A percentile compares a stretch with the other conserved stretches of the same genome.
Conservation (phyloP, 2,113 vertebrate genomes). For the Sus scrofa region DNA sequence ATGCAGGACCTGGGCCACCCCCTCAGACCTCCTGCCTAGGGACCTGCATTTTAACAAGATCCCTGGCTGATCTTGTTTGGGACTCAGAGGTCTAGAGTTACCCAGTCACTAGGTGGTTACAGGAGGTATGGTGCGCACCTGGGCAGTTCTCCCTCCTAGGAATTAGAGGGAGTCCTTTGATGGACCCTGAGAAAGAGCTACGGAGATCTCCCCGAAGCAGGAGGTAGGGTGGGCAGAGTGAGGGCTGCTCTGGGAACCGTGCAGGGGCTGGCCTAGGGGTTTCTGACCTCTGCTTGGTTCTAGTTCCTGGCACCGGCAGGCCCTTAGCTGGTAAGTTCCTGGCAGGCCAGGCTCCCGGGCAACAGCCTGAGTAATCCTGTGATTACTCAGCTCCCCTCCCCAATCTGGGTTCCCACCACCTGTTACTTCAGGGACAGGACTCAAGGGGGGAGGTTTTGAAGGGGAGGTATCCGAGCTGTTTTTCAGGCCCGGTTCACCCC, state of each 20-base stretch:
- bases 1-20: neutral
- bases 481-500: constrained; percentile 26
- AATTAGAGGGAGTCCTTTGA: neutral
- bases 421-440: neutral
- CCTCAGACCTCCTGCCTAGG: neutral
- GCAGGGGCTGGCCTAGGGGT: neutral
- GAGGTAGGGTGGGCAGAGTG: fast-evolving
- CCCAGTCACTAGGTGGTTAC: neutral
- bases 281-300: constrained; percentile 79
- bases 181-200: neutral
- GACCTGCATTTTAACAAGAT: neutral
- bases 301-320: constrained; percentile 79
- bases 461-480: constrained; percentile 10
- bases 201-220: neutral
- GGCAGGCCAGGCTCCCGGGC: constrained; percentile 77
- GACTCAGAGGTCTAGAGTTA: neutral
- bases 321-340: constrained; percentile 76
- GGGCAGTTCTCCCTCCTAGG: neutral
- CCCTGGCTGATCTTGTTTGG: neutral
- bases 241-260: neutral
- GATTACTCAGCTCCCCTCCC: constrained; percentile 82
- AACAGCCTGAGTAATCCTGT: constrained; percentile 82
- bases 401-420: constrained; percentile 73
- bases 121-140: fast-evolving
- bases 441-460: neutral